Percentiles rank a stretch among this genome's conserved stretches.
Conservation (phyloP, 2,113 vertebrate genomes). For the Columba janthina region DNA sequence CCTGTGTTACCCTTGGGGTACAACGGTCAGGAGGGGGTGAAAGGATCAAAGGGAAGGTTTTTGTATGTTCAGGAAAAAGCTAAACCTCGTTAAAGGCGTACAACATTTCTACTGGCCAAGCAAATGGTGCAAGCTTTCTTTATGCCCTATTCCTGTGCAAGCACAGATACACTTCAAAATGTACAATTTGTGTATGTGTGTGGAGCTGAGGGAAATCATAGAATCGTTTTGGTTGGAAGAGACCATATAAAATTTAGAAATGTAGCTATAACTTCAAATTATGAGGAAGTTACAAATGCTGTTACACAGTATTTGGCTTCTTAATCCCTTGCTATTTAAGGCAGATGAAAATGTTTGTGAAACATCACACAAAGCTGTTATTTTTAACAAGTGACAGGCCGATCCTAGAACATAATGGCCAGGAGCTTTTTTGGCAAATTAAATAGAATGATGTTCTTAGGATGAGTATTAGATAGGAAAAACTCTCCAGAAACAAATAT, state of each 20-base stretch:
- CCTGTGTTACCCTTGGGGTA: background rate
- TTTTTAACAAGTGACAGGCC: background rate
- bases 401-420: background rate
- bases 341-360: background rate
- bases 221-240: no score
- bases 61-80: background rate
- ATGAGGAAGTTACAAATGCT: background rate
- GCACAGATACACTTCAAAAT: background rate
- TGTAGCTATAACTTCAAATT: background rate
- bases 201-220: background rate
- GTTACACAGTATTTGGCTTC: background rate
- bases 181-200: no score
- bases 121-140: background rate
- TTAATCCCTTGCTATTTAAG: background rate
- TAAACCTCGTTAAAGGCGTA: rapidly evolving
- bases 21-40: background rate
- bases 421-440: background rate
- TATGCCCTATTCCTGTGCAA: background rate
- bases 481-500: background rate
- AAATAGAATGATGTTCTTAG: background rate
- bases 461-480: background rate
- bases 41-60: background rate
- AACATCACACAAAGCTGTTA: background rate
- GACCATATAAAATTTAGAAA: background rate
- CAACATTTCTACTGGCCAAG: background rate